Base-by-base conservation (phyloP, 2,797 vertebrate species). In the Scleropages formosus region DNA sequence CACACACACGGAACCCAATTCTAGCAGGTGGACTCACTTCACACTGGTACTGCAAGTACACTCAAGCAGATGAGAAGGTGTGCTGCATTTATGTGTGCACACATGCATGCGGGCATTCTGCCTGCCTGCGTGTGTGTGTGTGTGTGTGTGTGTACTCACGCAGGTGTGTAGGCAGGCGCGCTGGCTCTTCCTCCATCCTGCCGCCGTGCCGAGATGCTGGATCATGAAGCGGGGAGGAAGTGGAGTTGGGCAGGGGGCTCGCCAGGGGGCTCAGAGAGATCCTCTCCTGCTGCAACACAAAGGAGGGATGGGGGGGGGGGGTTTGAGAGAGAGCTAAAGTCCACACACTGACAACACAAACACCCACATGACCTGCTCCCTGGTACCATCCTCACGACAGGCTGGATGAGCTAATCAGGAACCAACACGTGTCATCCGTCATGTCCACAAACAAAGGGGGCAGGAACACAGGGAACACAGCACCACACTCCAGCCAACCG, bases 271-370 rank as follows among this genome's bases (percentile, higher is more conserved):
- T 98, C 85, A 96, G 98, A 74, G 95, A 94, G 91, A 95, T 91
- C 88, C 96, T 95, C 92, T 98, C 97, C 90, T 96, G 95, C 97
- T 98, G 94, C 94, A 89, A 91, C 88, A 91, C 85, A 92, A 86
- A 90, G 87, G 89, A 81, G n/a, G n/a, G n/a, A n/a, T n/a, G n/a
- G n/a, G n/a, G n/a, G n/a, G n/a, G n/a, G n/a, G n/a, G n/a, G n/a
- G n/a, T n/a, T n/a, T n/a, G n/a, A n/a, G n/a, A n/a, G 47, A 27
- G 16, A 56, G 58, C 26, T 10, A 26, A 18, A 16, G 6, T 12
- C 20, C 16, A 4, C 26, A 15, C 24, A 26, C 39, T 61, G 11
- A 22, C 46, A 24, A 11, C 49, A 24, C 20, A 20, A 24, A 44
- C 59, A 26, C 27, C 12, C 39, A 60, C 18, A 53, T 56, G 59